Percentiles rank a stretch among this genome's conserved stretches.
Evolutionary conservation across 2,113 vertebrate species (phyloP).

Genomic region (Zosterops lateralis): DNA sequence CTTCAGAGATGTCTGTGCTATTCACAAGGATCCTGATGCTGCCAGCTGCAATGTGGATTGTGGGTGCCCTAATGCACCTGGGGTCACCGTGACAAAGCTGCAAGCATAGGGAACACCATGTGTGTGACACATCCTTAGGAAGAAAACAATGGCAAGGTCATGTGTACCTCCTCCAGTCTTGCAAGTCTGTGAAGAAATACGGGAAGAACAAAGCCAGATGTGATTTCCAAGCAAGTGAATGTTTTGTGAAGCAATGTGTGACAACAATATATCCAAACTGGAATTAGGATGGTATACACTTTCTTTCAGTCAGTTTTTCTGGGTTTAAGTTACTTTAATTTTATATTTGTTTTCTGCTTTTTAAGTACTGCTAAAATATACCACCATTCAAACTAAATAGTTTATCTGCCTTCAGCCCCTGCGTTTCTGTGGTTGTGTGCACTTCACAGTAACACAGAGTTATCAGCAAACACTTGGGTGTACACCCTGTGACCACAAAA

Average conservation of each 20-base stretch:
- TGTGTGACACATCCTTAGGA: not conserved
- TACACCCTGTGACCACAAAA: not conserved
- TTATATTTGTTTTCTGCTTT: not conserved
- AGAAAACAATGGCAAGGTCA: not conserved
- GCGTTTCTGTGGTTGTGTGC: not conserved
- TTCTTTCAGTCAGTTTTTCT: not conserved
- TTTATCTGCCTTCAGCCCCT: not conserved
- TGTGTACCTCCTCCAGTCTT: not conserved
- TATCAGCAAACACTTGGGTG: not conserved
- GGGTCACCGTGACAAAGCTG: not conserved
- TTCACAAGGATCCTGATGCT: not conserved
- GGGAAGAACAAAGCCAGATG: not conserved
- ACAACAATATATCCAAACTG: not conserved
- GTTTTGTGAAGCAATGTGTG: not conserved
- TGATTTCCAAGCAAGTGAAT: not conserved
- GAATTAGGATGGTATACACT: not conserved
- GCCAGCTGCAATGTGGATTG: fast-evolving
- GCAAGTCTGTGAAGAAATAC: not conserved
- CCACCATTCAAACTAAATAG: not conserved
- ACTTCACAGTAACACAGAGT: not conserved
- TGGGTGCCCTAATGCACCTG: fast-evolving
- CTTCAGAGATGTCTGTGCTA: fast-evolving
- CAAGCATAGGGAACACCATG: fast-evolving
- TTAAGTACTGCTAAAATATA: not conserved
- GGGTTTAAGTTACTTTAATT: not conserved